These are phyloP conservation scores for Bhutanitis thaidina DNA, from an alignment of 2,888 invertebrate genomes.

Conservation along the genomic window DNA sequence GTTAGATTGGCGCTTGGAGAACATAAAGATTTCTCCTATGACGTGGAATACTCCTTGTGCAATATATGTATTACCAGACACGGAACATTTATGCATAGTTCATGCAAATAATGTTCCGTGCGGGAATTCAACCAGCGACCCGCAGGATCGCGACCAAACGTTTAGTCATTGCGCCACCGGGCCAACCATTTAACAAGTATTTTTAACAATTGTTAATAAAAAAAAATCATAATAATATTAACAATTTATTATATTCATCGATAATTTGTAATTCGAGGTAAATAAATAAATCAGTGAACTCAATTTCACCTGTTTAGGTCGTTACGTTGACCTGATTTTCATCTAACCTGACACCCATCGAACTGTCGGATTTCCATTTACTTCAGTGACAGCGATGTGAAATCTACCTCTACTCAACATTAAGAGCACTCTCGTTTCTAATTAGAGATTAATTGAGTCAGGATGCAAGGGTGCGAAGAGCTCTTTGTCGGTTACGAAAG, in stretches of 20 bases:
- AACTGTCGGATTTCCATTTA: conserved; percentile 71
- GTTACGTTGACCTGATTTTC: conserved; percentile 54
- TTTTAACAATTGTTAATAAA: no score
- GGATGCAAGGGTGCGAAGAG: conserved; percentile 44
- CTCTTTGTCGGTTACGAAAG: conserved; percentile 47
- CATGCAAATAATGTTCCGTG: no score
- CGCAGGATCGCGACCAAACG: no score
- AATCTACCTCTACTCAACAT: conserved; percentile 65
- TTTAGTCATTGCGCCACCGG: no score
- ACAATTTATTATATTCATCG: not conserved
- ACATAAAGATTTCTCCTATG: no score
- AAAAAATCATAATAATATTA: not conserved
- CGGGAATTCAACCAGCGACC: no score
- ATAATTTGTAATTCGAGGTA: not conserved
- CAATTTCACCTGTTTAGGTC: conserved; percentile 12
- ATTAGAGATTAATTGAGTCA: conserved; percentile 77
- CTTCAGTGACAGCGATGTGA: conserved; percentile 64
- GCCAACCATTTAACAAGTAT: no score
- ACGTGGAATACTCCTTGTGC: no score
- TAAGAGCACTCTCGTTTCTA: conserved; percentile 74
- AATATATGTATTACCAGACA: no score
- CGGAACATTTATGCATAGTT: no score
- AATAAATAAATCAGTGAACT: conserved; percentile 9
- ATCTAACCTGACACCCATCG: conserved; percentile 43
- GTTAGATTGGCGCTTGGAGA: no score